These are phyloP conservation scores for Portunus trituberculatus DNA, from an alignment of 1,140 invertebrate species.

Conservation along the genomic window DNA sequence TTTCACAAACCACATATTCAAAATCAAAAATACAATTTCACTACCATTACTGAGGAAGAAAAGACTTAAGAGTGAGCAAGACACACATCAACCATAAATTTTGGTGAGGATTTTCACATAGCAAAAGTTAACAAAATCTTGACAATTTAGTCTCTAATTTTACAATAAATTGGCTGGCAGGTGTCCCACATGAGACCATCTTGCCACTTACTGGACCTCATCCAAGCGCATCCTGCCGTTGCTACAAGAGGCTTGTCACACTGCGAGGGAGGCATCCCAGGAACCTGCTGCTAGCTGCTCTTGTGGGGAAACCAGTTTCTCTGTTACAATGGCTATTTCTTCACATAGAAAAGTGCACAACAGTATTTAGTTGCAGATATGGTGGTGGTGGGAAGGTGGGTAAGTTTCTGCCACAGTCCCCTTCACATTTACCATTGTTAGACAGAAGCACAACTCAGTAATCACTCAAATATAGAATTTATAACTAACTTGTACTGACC, in stretches of 20 bases:
- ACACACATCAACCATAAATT: not conserved
- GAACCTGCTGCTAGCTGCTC: not conserved
- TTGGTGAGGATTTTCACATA: too few species aligned
- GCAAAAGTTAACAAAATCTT: too few species aligned
- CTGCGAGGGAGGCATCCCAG: not conserved
- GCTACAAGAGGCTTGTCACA: not conserved
- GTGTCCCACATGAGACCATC: not conserved
- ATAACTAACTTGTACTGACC: not conserved
- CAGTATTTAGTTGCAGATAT: not conserved
- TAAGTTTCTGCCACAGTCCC: too few species aligned
- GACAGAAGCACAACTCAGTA: not conserved
- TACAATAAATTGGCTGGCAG: not conserved
- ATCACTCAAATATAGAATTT: not conserved
- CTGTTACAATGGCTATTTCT: not conserved
- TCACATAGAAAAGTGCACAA: not conserved
- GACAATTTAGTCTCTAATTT: not conserved
- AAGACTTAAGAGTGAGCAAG: not conserved
- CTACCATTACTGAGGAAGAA: not conserved
- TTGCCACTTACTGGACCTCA: not conserved
- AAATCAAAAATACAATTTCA: not conserved
- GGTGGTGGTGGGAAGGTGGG: not conserved
- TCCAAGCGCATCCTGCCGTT: not conserved
- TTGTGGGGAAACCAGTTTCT: too few species aligned
- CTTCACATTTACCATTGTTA: not conserved
- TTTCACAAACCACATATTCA: not conserved